These are phyloP conservation scores for Scaptomyza pallida DNA, from an alignment of 1,140 invertebrate genomes.

Conservation along the genomic window DNA sequence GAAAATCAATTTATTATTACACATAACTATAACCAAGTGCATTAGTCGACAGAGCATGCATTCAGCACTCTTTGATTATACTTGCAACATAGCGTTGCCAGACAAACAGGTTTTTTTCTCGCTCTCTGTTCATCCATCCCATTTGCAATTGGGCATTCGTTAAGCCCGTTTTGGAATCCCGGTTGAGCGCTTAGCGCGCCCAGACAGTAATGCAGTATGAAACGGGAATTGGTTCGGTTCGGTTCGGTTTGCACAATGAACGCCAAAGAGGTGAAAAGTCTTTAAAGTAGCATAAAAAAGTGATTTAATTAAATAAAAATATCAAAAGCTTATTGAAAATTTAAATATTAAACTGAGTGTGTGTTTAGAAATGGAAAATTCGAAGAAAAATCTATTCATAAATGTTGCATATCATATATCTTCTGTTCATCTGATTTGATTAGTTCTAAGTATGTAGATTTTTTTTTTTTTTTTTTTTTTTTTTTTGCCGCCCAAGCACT, in stretches of 20 bases:
- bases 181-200: slow-evolving; percentile 49
- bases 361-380: background rate
- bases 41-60: background rate
- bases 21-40: background rate
- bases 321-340: slow-evolving; percentile 1
- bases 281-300: slow-evolving; percentile 10
- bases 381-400: background rate
- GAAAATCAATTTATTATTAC: too few species aligned
- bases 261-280: slow-evolving; percentile 51
- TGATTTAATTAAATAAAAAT: slow-evolving; percentile 12
- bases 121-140: slow-evolving; percentile 9
- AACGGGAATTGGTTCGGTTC: slow-evolving; percentile 70
- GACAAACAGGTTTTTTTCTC: slow-evolving; percentile 50
- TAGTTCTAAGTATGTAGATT: slow-evolving; percentile 32
- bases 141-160: slow-evolving; percentile 62
- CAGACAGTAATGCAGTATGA: slow-evolving; percentile 57
- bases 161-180: slow-evolving; percentile 65
- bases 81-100: slow-evolving; percentile 13
- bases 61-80: background rate
- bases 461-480: too few species aligned
- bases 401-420: slow-evolving; percentile 5
- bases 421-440: slow-evolving; percentile 26
- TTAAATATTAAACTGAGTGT: background rate
- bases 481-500: slow-evolving; percentile 58
- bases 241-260: slow-evolving; percentile 69